Evolutionary conservation across 2,888 invertebrate genomes (phyloP).

Genomic region (Limnephilus marmoratus): DNA sequence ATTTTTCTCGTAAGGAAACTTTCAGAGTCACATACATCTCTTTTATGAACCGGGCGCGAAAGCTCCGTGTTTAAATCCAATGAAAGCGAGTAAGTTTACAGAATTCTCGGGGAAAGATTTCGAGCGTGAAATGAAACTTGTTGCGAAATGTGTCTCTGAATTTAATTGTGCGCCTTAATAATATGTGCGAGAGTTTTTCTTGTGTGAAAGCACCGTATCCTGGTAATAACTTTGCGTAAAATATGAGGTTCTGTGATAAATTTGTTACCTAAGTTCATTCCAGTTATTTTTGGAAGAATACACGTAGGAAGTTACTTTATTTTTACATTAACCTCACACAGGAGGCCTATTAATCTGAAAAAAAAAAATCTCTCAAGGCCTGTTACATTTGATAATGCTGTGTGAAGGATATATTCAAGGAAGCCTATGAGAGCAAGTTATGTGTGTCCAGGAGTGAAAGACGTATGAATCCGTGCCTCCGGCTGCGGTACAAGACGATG

Average conservation of each 20-base stretch:
- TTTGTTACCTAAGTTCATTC: not conserved
- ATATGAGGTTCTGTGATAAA: not conserved
- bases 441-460: too few species aligned
- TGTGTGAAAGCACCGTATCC: not conserved
- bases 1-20: constrained; percentile 23
- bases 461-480: too few species aligned
- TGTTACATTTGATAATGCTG: too few species aligned
- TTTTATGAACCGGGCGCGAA: constrained; percentile 39
- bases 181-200: not conserved
- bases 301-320: not conserved
- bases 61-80: not conserved
- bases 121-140: constrained; percentile 18
- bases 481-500: too few species aligned
- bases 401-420: too few species aligned
- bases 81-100: constrained; percentile 22
- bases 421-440: too few species aligned
- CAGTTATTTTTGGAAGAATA: not conserved
- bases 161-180: not conserved
- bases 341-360: too few species aligned
- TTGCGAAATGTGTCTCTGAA: constrained; percentile 13
- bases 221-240: not conserved
- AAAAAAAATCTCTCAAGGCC: too few species aligned
- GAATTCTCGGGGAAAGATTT: constrained; percentile 26
- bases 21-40: constrained; percentile 17
- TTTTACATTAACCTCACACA: too few species aligned